These are phyloP conservation scores for Bradypodion ventrale DNA, from an alignment of 2,797 vertebrate genomes.

Conservation along the genomic window DNA sequence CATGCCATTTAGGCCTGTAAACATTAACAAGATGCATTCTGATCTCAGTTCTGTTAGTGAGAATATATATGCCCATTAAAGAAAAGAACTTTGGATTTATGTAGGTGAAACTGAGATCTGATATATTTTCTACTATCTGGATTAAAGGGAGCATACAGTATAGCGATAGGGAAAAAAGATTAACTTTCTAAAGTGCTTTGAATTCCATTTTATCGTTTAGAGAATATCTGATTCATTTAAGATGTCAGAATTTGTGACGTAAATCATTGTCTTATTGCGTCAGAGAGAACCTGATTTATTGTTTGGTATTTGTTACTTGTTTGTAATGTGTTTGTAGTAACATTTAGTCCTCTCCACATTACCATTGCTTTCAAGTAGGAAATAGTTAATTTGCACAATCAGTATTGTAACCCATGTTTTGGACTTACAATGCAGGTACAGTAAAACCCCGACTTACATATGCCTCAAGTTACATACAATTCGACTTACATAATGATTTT, in stretches of 20 bases:
- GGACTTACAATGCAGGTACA: neutral
- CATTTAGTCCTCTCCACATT: neutral
- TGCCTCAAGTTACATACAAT: too few relatives aligned
- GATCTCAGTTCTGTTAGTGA: slow-evolving; percentile 24
- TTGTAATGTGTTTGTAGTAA: neutral
- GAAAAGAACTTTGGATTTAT: neutral
- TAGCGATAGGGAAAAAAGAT: too few relatives aligned
- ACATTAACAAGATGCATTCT: slow-evolving; percentile 52
- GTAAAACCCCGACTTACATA: too few relatives aligned
- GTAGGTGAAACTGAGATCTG: neutral
- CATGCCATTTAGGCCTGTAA: slow-evolving; percentile 52
- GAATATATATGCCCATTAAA: neutral
- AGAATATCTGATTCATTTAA: neutral
- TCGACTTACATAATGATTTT: too few relatives aligned
- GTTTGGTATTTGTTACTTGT: neutral
- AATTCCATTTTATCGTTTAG: neutral
- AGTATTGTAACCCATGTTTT: neutral
- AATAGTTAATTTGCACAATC: slow-evolving; percentile 1
- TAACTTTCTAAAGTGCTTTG: neutral
- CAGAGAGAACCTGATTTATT: neutral
- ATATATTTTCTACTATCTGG: neutral
- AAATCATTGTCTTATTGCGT: neutral
- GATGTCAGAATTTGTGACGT: neutral
- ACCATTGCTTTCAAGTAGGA: neutral
- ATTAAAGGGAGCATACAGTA: neutral